Evolutionary conservation across 2,797 vertebrate genomes (phyloP).

Genomic region (Hyperoplus lanceolatus): DNA sequence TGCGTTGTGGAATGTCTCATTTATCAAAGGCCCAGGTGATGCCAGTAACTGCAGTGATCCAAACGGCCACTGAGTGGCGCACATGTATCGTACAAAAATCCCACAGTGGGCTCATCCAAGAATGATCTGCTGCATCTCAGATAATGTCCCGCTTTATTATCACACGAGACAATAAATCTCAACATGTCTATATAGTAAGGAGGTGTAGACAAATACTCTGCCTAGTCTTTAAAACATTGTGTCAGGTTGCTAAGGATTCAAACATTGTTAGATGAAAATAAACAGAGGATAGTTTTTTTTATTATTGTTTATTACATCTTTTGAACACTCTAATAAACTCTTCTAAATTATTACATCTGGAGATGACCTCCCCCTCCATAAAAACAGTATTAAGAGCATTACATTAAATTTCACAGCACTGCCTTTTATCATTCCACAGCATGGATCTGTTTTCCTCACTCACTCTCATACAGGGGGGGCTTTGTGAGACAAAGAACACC

Average conservation of each 20-base stretch:
- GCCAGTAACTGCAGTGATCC: conserved; percentile 21
- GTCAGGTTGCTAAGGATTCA: too few relatives aligned
- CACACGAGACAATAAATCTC: not conserved
- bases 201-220: too few relatives aligned
- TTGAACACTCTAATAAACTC: conserved; percentile 85
- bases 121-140: conserved; percentile 1
- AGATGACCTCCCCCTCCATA: conserved; percentile 77
- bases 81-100: conserved; percentile 6
- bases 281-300: conserved; percentile 60
- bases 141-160: not conserved
- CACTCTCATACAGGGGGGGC: conserved; percentile 56
- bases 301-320: conserved; percentile 84
- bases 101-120: not conserved
- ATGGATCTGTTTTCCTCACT: conserved; percentile 67
- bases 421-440: conserved; percentile 75
- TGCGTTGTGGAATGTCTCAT: not conserved
- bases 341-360: conserved; percentile 84
- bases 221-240: not conserved
- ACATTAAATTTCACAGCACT: conserved; percentile 86
- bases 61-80: conserved; percentile 56
- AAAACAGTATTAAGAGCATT: conserved; percentile 85
- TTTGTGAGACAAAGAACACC: conserved; percentile 70
- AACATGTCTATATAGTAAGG: too few relatives aligned
- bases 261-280: not conserved
- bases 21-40: not conserved